phyloP scores from a whole-genome alignment of 64 coral and sea anemone genomes.

The Montipora sp. region DNA sequence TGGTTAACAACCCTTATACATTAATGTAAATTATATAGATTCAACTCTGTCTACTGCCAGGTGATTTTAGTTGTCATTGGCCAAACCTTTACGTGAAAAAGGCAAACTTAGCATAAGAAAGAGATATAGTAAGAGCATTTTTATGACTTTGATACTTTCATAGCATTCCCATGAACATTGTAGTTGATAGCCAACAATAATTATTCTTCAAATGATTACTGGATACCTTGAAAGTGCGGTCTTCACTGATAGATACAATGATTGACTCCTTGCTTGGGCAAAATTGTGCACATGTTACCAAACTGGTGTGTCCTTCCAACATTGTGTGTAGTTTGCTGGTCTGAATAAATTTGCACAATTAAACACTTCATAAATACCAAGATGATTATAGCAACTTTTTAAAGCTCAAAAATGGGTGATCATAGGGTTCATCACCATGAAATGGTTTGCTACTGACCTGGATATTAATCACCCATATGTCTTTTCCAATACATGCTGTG shows the following conservation, averaged over 20 bases:
- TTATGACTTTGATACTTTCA: no score
- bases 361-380: background rate
- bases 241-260: conserved; percentile 85
- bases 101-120: no score
- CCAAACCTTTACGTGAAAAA: no score
- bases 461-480: conserved; percentile 92
- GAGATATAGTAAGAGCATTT: no score
- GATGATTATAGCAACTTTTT: background rate
- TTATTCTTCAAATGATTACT: background rate
- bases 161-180: no score
- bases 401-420: no score
- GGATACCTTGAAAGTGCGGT: conserved; percentile 92
- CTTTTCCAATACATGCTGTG: conserved; percentile 80
- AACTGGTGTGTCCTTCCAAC: conserved; percentile 80
- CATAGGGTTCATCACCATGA: no score
- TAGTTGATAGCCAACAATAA: background rate
- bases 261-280: conserved; percentile 70
- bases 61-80: no score
- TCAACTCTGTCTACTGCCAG: no score
- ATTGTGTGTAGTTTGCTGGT: conserved; percentile 84
- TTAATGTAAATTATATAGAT: no score
- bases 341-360: conserved; percentile 14
- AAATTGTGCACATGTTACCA: conserved; percentile 83
- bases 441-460: conserved; percentile 55
- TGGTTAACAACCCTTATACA: no score